Percentiles rank a stretch among this genome's conserved stretches.
phyloP scores from a whole-genome alignment of 2,797 vertebrate genomes.

The Anguilla pacifica region DNA sequence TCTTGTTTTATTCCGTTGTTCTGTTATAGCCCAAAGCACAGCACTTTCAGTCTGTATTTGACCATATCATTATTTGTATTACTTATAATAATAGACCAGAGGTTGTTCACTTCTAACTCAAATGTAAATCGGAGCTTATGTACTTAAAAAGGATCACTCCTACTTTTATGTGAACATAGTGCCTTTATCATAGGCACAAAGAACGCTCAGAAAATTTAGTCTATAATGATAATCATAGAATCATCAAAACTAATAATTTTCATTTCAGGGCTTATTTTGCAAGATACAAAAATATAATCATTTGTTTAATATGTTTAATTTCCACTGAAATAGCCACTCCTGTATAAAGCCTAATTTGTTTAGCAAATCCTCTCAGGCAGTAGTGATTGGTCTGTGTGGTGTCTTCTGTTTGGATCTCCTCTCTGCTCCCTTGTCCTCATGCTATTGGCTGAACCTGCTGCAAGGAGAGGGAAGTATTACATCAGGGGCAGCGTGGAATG shows the following conservation, averaged over 20 bases:
- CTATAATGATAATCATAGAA: neutral
- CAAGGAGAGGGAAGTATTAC: slow-evolving; percentile 37
- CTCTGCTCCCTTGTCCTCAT: slow-evolving; percentile 61
- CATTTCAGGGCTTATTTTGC: neutral
- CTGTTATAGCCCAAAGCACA: neutral
- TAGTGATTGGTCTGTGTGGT: slow-evolving; percentile 51
- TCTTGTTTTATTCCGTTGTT: neutral
- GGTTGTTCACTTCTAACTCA: neutral
- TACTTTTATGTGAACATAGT: neutral
- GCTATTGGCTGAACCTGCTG: slow-evolving; percentile 67
- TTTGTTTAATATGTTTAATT: slow-evolving; percentile 33
- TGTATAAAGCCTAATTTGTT: slow-evolving; percentile 59
- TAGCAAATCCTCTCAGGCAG: slow-evolving; percentile 60
- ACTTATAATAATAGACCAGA: neutral
- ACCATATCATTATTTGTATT: neutral
- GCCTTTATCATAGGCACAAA: neutral
- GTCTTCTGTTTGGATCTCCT: slow-evolving; percentile 63
- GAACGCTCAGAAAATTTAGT: neutral
- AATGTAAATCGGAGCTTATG: neutral
- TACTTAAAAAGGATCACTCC: neutral
- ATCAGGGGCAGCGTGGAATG: slow-evolving; percentile 25
- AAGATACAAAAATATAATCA: neutral
- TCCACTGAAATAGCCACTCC: slow-evolving; percentile 34
- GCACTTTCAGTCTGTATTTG: neutral
- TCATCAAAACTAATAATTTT: neutral